Evolutionary conservation across 2,888 invertebrate genomes (phyloP), one percentile per base, ranked within the genome.

Genomic region (Drepana falcataria): DNA sequence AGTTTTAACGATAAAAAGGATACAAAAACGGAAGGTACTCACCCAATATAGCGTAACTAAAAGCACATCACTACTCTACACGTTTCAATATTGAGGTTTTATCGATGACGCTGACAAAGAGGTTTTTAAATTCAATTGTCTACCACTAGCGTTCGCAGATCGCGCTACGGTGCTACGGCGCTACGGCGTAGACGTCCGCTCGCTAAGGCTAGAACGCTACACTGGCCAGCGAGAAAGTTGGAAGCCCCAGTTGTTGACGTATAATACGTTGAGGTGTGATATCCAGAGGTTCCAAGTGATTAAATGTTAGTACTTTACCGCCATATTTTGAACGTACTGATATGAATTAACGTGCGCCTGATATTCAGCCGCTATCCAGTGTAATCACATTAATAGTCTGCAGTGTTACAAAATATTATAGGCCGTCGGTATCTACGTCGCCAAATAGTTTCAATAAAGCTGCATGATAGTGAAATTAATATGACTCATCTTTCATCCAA

Each of bases 141-240:
- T 58, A 47, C 21, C 49, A 49, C 60, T 65, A 61, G 58, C 58
- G 62, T 61, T 63, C 67, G 68, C 65, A 66, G 68, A 60, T 61
- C 58, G 64, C 55, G 59, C 58, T 59, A 60, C 61, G 59, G 44
- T 44, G 49, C 63, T 58, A 66, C 65, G 63, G 44, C 21, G 70
- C 74, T 79, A 77, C 80, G 72, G 52, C 75, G 83, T 78, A 83
- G 82, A 75, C 85, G 85, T 73, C 82, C 82, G 68, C 64, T 55
- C 73, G 55, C 69, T 61, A 49, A 64, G 65, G 71, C 60, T 65
- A 68, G 65, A 71, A 66, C 73, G 77, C 71, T 64, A 79, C 71
- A 85, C 85, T 84, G 81, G 69, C 66, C 67, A 60, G 60, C 55
- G 58, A 57, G 59, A 59, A 60, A 54, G 61, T 52, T 58, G 55